These are phyloP conservation scores for Periparus ater DNA, from an alignment of 2,797 vertebrate genomes.

Conservation along the genomic window DNA sequence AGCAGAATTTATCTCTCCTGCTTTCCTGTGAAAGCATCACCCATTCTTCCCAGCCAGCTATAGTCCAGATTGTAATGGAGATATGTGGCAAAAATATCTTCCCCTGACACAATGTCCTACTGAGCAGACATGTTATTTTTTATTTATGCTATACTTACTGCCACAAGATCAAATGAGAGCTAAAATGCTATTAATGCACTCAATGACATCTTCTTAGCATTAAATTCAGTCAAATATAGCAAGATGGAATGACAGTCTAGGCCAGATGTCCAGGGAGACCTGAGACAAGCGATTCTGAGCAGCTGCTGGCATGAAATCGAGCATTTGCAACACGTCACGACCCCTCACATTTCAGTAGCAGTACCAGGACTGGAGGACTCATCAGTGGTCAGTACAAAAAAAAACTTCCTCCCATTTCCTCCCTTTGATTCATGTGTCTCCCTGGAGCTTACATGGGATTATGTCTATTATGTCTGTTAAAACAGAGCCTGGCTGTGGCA, in stretches of 20 bases:
- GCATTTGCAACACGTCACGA: neutral
- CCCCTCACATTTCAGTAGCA: neutral
- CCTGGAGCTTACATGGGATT: neutral
- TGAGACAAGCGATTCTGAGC: neutral
- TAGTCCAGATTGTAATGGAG: constrained; percentile 73
- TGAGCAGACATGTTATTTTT: constrained; percentile 19
- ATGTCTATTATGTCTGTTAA: constrained; percentile 28
- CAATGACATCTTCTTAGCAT: neutral
- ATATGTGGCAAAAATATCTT: constrained; percentile 67
- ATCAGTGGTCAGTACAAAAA: neutral
- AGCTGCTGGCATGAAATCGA: neutral
- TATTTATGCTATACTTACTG: neutral
- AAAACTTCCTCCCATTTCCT: neutral
- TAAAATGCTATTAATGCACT: neutral
- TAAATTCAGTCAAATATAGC: constrained; percentile 42
- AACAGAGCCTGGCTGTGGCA: neutral
- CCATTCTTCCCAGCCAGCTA: constrained; percentile 73
- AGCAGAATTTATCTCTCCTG: neutral
- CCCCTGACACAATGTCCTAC: neutral
- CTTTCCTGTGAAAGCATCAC: constrained; percentile 17
- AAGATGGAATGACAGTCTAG: neutral
- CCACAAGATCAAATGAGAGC: neutral
- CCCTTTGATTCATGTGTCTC: neutral
- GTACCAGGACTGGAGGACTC: neutral
- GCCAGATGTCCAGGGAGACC: neutral